These are phyloP conservation scores for Triplophysa bombifrons DNA, from an alignment of 2,797 vertebrate species.

Conservation along the genomic window DNA sequence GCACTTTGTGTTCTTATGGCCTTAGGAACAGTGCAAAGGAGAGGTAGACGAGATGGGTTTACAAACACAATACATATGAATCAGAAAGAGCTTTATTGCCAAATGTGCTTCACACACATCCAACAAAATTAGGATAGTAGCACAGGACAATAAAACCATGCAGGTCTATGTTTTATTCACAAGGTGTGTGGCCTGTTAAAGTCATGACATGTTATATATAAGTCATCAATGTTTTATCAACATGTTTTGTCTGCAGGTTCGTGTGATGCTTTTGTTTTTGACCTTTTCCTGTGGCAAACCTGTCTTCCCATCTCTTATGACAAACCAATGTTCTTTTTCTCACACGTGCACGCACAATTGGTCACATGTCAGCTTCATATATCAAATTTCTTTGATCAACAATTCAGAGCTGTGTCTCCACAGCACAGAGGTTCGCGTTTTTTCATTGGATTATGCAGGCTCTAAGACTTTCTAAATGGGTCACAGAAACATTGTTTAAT, in stretches of 20 bases:
- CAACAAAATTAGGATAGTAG: too few species aligned
- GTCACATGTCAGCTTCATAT: not conserved
- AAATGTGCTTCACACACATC: too few species aligned
- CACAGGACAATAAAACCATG: too few species aligned
- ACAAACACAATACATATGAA: not conserved
- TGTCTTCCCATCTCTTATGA: not conserved
- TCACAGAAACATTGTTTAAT: too few species aligned
- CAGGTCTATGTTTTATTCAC: too few species aligned
- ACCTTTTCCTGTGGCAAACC: not conserved
- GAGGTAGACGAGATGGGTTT: not conserved
- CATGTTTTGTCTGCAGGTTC: not conserved
- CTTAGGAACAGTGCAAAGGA: not conserved
- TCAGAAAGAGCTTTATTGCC: too few species aligned
- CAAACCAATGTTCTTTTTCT: not conserved
- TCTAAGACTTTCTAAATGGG: too few species aligned
- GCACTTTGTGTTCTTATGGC: slow-evolving; percentile 2
- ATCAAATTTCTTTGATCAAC: not conserved
- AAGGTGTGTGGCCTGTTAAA: not conserved
- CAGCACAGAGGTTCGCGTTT: too few species aligned
- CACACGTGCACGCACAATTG: not conserved
- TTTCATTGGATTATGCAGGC: too few species aligned
- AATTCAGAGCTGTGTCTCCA: not conserved
- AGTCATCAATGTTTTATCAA: not conserved
- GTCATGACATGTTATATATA: not conserved
- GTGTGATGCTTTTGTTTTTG: too few species aligned